Base-by-base conservation (phyloP, 2,113 vertebrate species). In the Pelvicachromis taeniatus region DNA sequence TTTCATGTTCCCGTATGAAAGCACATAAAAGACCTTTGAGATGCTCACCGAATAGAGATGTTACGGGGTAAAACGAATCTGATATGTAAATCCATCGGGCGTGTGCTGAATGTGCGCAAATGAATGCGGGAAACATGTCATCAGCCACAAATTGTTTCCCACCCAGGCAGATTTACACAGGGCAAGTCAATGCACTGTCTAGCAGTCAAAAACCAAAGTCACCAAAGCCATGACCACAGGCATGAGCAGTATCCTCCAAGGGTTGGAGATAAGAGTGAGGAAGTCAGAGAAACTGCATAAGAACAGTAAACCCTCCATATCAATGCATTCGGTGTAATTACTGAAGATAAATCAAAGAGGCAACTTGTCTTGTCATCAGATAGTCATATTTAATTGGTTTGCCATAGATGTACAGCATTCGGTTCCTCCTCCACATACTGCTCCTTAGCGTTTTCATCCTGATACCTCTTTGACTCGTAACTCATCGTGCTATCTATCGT, bases 201-300 rank as follows among this genome's bases (percentile, higher is more conserved):
- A 82, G 63, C 83, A 82, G 61, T 89, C 54, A 85, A 56, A 92
- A 91, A 83, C 91, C 93, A 87, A 42, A 85, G 84, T 90, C 92
- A 89, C 92, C 89, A 88, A 84, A 88, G 87, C 87, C 90, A 87
- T 73, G 77, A 90, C 93, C 92, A 92, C 92, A 95, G 90, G 91
- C 85, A 93, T 89, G 92, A 91, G 54, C 82, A 80, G 85, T 58
- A 87, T 93, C 87, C 83, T 91, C 84, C 79, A 38, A 58, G 81
- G 59, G 35, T 59, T 5, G 11, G 58, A 84, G 80, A 90, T 83
- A 85, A 90, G 80, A 77, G 68, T 29, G 63, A 87, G 78, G 65
- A 83, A 81, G 82, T 82, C 85, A 68, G 48, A 31, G 38, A 70
- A 81, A 82, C 81, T 78, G 65, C 78, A 78, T 73, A 73, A 61